Percentiles rank a stretch among this genome's conserved stretches.
Evolutionary conservation across 2,888 invertebrate species (phyloP).

Genomic region (Bibio marci): DNA sequence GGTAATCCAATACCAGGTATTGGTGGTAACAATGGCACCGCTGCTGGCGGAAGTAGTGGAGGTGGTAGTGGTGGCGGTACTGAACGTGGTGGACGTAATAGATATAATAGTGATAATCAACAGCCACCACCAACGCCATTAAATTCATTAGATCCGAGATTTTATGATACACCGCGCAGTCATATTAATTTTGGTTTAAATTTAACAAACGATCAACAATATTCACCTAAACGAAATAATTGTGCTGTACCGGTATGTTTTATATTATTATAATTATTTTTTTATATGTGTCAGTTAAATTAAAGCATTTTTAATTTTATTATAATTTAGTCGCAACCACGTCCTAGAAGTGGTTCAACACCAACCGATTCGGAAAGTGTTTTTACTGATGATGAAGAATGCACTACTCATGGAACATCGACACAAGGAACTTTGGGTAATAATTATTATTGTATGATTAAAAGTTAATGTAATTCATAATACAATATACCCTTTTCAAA

Average conservation of each 20-base stretch:
- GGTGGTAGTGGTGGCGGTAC: too few species aligned
- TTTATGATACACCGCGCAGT: conserved; percentile 32
- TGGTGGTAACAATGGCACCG: too few species aligned
- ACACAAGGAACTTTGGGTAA: conserved; percentile 22
- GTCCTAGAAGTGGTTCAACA: conserved; percentile 20
- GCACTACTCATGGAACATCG: conserved; percentile 30
- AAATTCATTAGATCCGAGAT: conserved; percentile 34
- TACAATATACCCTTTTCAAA: too few species aligned
- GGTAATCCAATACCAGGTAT: conserved; percentile 37
- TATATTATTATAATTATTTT: background rate
- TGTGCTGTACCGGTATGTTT: conserved; percentile 10
- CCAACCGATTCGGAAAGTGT: conserved; percentile 53
- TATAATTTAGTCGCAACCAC: conserved; percentile 19
- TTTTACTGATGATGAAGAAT: conserved; percentile 53
- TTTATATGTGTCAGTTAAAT: background rate
- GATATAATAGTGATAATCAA: conserved; percentile 11
- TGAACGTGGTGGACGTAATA: conserved; percentile 10
- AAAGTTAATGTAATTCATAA: too few species aligned
- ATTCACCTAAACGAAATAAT: conserved; percentile 29
- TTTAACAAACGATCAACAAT: conserved; percentile 29
- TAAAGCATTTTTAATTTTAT: background rate
- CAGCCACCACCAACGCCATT: conserved; percentile 20
- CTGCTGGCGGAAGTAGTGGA: too few species aligned
- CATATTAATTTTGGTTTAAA: conserved; percentile 28
- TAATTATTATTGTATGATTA: background rate